Percentiles rank a stretch among this genome's conserved stretches.
Conservation (phyloP, 1,140 invertebrate genomes). For the Scaptomyza hsui region DNA sequence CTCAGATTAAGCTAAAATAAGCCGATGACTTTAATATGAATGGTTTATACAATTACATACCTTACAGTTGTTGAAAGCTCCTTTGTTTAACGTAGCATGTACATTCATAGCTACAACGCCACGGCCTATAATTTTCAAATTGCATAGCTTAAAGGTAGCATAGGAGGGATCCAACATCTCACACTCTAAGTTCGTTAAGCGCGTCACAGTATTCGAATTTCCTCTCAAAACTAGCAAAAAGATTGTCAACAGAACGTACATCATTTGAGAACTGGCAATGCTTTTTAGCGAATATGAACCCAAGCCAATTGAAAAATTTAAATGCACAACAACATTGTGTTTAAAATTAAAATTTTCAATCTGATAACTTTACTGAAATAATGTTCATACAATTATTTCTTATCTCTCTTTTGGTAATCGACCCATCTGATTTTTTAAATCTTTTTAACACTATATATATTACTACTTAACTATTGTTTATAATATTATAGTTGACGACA, state of each 20-base stretch:
- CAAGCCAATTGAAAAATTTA: no score
- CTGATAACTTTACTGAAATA: no score
- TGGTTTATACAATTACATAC: neutral
- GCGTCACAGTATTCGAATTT: neutral
- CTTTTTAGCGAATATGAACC: no score
- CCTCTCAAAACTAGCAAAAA: neutral
- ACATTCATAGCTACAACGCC: slow-evolving; percentile 10
- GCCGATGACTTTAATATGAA: no score
- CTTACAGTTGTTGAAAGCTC: slow-evolving; percentile 23
- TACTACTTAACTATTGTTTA: no score
- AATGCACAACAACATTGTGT: no score
- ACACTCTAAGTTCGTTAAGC: slow-evolving; percentile 34
- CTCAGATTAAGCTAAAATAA: slow-evolving; percentile 2
- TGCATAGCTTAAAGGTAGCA: slow-evolving; percentile 3
- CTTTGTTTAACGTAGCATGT: slow-evolving; percentile 13
- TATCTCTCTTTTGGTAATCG: no score
- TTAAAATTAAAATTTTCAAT: no score
- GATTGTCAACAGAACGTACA: neutral
- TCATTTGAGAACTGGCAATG: neutral
- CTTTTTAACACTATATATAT: no score
- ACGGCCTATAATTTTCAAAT: slow-evolving; percentile 18
- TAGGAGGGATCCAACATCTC: slow-evolving; percentile 22
- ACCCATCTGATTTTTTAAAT: no score
- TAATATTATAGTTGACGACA: no score
- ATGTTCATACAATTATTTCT: no score